Base-by-base conservation (phyloP, 2,113 vertebrate genomes). In the Cranoglanis bouderius region DNA sequence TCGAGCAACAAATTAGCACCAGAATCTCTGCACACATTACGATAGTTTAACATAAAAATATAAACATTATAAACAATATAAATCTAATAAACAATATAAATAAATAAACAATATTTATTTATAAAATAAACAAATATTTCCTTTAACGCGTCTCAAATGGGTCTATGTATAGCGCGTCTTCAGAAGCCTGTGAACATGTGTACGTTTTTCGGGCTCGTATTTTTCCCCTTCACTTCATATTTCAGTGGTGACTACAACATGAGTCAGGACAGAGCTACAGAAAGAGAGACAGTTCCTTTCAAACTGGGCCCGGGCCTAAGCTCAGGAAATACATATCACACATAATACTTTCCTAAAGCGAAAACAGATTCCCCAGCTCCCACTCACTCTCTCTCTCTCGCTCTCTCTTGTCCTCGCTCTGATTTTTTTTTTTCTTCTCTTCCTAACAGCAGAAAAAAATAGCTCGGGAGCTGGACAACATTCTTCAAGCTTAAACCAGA, bases 281-380 rank as follows among this genome's bases (percentile, higher is more conserved):
- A 92, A 92, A 92, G 92, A 92, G 81, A 80, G 88, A 92, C 88
- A 90, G 90, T 88, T 90, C 93, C 91, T 92, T 92, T 89, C 91
- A 86, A 90, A 93, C 93, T 89, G 91, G 94, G 92, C 93, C 88
- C 91, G 91, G 91, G 91, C 92, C 88, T 89, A 89, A 92, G 94
- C 92, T 94, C 94, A 95, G 95, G 95, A 95, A 95, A 95, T 94
- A 92, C 94, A 94, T 94, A 94, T 94, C 93, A 94, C 92, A 95
- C 93, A 95, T 94, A 95, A 95, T 94, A 95, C 94, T 95, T 95
- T 95, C 94, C 95, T 94, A 95, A 96, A 95, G 94, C 92, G 93
- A 95, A 95, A 96, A 95, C 94, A 95, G 94, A 95, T 95, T 95
- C 92, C 67, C 88, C 93, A 93, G 35, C 78, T 55, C 75, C 14